Evolutionary conservation across 2,113 vertebrate species (phyloP), one percentile per base, ranked within the genome.

Genomic region (Gadus macrocephalus): DNA sequence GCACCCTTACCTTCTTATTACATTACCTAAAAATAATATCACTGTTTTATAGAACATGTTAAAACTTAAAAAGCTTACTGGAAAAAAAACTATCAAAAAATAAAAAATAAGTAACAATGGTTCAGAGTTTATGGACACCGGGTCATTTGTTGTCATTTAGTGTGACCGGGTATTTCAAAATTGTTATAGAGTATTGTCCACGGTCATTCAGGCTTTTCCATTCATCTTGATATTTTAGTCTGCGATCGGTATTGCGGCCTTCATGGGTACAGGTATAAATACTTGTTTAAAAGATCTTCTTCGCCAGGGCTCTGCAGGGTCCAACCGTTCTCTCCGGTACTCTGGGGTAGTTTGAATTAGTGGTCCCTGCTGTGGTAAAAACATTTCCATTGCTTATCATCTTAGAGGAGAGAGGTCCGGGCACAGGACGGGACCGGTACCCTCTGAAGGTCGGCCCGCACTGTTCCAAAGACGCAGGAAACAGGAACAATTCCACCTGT

Each of bases 1-100:
- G 82, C 76, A 78, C 78, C 66, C 74, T 77, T 80, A 81, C 82
- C 83, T 60, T 82, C 71, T 72, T 69, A 79, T 77, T 76, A 80
- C 75, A 83, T 67, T 68, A 79, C 9, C 67, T 71, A 58, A 84
- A 49, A 85, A 83, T 72, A 71, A 84, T 86, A 86, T 58, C n/a
- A 75, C 71, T 62, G 25, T 15, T 27, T 62, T 2, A 73, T 61
- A 70, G 72, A 74, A 67, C 64, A 68, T 53, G 2, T 49, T 60
- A 64, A 76, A 0, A 5, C 68, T 53, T 31, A 79, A 68, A 81
- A 81, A 74, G 5, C 20, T 27, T 15, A 27, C 61, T 62, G 20
- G 8, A 62, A 62, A 27, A 62, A 22, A 8, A 62, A 22, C 12
- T 17, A 58, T 17, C 3, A 58, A 58, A 58, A 58, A 58, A n/a